Percentiles rank a stretch among this genome's conserved stretches.
Conservation (phyloP, 2,888 invertebrate genomes). For the Danaus chrysippus region DNA sequence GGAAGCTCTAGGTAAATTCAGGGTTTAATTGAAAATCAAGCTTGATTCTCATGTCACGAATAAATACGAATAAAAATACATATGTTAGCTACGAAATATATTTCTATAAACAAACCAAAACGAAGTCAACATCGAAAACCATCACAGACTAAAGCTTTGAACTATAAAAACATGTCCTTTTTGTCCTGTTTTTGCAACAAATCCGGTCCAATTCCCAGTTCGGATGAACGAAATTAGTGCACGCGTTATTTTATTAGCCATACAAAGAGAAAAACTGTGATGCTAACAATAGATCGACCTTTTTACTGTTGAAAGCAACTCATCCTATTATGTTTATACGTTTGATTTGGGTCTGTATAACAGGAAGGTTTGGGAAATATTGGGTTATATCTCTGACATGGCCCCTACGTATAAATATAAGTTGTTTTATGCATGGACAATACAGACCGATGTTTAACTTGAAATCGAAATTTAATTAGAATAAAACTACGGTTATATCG, state of each 20-base stretch:
- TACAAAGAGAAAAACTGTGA: slow-evolving; percentile 15
- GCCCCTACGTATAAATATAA: slow-evolving; percentile 24
- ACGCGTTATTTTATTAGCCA: slow-evolving; percentile 13
- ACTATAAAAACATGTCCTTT: slow-evolving; percentile 3
- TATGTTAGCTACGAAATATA: background rate
- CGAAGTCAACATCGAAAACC: background rate
- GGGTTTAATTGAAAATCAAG: slow-evolving; percentile 5
- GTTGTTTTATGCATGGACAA: too few relatives aligned
- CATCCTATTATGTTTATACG: slow-evolving; percentile 33
- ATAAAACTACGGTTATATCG: too few relatives aligned
- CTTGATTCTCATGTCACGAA: slow-evolving; percentile 4
- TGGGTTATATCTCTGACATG: slow-evolving; percentile 27
- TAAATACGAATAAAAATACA: too few relatives aligned
- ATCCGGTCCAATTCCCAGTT: slow-evolving; percentile 8
- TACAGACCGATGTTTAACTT: too few relatives aligned
- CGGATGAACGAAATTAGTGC: slow-evolving; percentile 18
- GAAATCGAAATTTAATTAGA: too few relatives aligned
- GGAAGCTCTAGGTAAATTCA: slow-evolving; percentile 34
- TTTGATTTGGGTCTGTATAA: slow-evolving; percentile 29
- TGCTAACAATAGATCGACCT: slow-evolving; percentile 31
- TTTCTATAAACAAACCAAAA: background rate
- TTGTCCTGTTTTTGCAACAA: slow-evolving; percentile 1
- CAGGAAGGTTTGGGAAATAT: slow-evolving; percentile 26
- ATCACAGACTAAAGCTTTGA: slow-evolving; percentile 1
- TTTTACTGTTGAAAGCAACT: slow-evolving; percentile 52